Evolutionary conservation across 1,140 invertebrate genomes (phyloP), one percentile per base, ranked within the genome.

Genomic region (Ostrea denselamellosa): DNA sequence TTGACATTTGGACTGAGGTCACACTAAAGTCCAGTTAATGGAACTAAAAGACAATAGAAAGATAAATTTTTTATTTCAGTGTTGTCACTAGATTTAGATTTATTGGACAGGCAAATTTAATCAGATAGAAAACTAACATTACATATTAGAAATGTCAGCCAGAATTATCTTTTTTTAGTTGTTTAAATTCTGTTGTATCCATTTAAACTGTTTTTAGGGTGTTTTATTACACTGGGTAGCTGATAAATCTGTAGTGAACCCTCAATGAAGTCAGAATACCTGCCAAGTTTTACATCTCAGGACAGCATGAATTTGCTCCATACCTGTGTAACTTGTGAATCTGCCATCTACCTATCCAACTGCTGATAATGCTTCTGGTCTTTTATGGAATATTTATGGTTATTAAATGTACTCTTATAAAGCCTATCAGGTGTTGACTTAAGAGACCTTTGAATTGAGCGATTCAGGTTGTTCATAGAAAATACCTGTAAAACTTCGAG

Each of bases 131-230:
- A 12, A 77, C 14, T 5, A 28, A 28, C 25, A 77, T 28, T 28
- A 25, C 25, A 12, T 77, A 34, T 25, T 77, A 25, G 68, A 28
- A 77, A 34, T 77, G 89, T n/a, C 22, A n/a, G n/a, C 52, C 8
- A n/a, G 51, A 53, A 84, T 22, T 54, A 56, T 84, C 52, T 84
- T 54, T 56, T 83, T 53, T 22, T 4, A 25, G 28, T 77, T 34
- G 68, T 77, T 77, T 77, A 58, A 56, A 82, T 86, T 82, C 34
- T 82, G 25, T 25, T 82, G 22, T 54, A 52, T 77, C 68, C 68
- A 34, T 77, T 77, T 77, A 34, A 77, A 77, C 22, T 14, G 10
- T 44, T 77, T 77, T 3, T 28, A 28, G 68, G 68, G 68, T 77
- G 25, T 34, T 77, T 77, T 77, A 77, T 77, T 34, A 77, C 68